Evolutionary conservation across 2,797 vertebrate genomes (phyloP).

Genomic region (Pseudocheirus occidentalis): DNA sequence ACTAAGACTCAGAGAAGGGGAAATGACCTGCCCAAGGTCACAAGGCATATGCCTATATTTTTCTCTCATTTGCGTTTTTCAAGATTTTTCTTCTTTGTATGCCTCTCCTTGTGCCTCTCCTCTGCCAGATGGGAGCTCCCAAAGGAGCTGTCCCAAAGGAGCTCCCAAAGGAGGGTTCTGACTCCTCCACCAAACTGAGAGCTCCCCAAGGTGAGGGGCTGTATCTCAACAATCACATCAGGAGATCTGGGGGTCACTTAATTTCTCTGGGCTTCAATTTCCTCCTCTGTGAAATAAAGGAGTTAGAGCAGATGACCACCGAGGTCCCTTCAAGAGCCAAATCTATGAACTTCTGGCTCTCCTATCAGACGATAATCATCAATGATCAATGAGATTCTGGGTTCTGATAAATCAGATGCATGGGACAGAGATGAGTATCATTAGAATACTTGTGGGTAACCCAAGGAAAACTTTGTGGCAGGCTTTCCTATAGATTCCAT

Average conservation of each 20-base stretch:
- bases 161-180: not conserved
- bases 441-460: not conserved
- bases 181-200: accelerated
- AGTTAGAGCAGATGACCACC: not conserved
- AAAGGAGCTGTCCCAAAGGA: not conserved
- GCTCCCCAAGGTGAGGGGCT: not conserved
- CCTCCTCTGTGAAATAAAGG: not conserved
- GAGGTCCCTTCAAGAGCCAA: not conserved
- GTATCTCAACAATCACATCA: not conserved
- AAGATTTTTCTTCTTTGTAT: not conserved
- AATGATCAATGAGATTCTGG: no score
- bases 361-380: not conserved
- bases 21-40: not conserved
- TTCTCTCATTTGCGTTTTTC: not conserved
- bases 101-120: not conserved
- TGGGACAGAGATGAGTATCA: no score
- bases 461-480: not conserved
- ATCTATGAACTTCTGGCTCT: not conserved
- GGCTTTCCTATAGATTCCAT: no score
- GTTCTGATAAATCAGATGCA: not conserved
- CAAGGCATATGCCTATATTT: not conserved
- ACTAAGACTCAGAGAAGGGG: not conserved
- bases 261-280: not conserved
- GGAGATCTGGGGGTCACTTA: not conserved
- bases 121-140: not conserved